phyloP scores from a whole-genome alignment of 2,113 vertebrate species.

The Sciurus niger region DNA sequence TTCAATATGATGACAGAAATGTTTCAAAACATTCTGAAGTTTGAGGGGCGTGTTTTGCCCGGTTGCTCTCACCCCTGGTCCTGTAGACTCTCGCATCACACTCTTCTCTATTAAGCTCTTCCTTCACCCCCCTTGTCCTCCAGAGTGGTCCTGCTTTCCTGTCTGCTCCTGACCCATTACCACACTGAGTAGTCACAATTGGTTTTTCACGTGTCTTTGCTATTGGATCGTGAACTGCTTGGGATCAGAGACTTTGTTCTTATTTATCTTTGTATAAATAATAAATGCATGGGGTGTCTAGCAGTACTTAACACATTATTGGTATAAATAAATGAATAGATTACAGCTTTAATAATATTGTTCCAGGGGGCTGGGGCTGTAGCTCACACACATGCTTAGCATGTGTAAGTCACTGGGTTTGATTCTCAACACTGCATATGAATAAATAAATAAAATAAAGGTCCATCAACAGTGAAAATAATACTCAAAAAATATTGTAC shows the following conservation, averaged over 20 bases:
- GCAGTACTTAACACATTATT: not conserved
- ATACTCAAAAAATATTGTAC: not conserved
- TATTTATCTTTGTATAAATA: conserved; percentile 46
- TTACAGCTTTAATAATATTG: not conserved
- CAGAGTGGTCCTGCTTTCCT: not conserved
- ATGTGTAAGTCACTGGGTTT: too few species aligned
- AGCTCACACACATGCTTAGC: too few species aligned
- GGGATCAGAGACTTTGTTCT: not conserved
- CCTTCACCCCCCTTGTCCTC: not conserved
- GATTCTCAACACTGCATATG: too few species aligned
- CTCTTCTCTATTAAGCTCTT: not conserved
- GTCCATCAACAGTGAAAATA: too few species aligned
- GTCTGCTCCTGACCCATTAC: not conserved
- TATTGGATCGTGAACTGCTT: not conserved
- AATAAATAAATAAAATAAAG: too few species aligned
- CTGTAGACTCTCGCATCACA: rapidly evolving
- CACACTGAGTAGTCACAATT: not conserved
- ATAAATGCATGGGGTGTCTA: not conserved
- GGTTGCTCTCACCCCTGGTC: not conserved
- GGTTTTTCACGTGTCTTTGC: not conserved
- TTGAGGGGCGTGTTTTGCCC: not conserved
- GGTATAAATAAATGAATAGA: conserved; percentile 30
- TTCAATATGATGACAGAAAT: not conserved
- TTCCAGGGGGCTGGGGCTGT: not conserved
- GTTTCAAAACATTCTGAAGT: not conserved